Evolutionary conservation across 2,888 invertebrate genomes (phyloP).

Genomic region (Drosophila bunnanda): DNA sequence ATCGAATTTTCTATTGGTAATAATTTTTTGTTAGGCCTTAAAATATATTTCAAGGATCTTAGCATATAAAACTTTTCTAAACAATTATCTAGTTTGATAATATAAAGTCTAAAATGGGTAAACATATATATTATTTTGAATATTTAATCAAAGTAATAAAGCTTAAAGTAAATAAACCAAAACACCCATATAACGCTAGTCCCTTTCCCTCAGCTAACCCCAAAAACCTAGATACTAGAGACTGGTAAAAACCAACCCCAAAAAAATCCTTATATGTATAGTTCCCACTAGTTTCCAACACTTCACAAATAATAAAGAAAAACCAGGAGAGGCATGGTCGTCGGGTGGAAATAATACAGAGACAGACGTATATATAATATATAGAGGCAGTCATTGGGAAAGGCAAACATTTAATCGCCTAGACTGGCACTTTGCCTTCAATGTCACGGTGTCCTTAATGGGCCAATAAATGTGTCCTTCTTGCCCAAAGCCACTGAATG

Average conservation of each 20-base stretch:
- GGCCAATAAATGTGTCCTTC: slow-evolving; percentile 49
- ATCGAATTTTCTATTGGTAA: neutral
- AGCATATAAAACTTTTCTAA: neutral
- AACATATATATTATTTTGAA: too few species aligned
- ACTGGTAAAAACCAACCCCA: slow-evolving; percentile 4
- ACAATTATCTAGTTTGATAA: neutral
- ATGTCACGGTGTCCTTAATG: slow-evolving; percentile 52
- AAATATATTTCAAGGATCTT: neutral
- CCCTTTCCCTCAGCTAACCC: neutral
- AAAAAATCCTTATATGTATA: neutral
- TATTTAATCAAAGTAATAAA: neutral
- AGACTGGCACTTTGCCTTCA: slow-evolving; percentile 45
- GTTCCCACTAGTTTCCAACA: neutral
- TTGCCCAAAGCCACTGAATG: slow-evolving; percentile 14
- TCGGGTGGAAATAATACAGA: neutral
- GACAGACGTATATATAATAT: neutral
- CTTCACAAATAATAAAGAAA: slow-evolving; percentile 4
- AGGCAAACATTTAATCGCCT: slow-evolving; percentile 52
- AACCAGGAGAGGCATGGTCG: neutral
- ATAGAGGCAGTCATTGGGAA: slow-evolving; percentile 20
- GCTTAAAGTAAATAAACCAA: neutral
- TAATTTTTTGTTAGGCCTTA: too few species aligned
- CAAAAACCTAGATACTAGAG: neutral
- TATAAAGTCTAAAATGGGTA: neutral
- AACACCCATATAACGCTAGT: neutral